A percentile compares a stretch with the other conserved stretches of the same genome.
Evolutionary conservation across 1,140 invertebrate species (phyloP).

Genomic region (Euura saliciscinereae): DNA sequence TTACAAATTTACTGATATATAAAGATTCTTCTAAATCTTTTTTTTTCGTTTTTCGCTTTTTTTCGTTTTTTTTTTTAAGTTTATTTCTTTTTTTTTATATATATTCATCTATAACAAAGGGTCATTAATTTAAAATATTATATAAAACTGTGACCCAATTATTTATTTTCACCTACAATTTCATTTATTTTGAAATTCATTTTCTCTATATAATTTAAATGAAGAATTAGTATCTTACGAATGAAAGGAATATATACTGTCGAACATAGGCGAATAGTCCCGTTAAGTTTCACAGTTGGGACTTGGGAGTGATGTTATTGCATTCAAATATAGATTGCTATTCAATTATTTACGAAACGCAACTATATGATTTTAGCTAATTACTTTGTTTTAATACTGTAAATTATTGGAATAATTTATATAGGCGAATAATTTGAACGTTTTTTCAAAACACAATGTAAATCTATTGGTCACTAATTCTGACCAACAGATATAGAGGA

Average conservation of each 20-base stretch:
- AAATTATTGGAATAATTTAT: not conserved
- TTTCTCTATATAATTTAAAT: slow-evolving; percentile 7
- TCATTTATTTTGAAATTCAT: not conserved
- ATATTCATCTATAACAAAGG: not conserved
- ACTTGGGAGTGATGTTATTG: not conserved
- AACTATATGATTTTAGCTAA: not conserved
- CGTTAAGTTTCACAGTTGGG: not conserved
- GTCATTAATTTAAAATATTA: slow-evolving; percentile 2
- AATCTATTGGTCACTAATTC: not conserved
- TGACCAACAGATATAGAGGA: not conserved
- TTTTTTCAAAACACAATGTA: not conserved
- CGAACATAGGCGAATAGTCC: not conserved
- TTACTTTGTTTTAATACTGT: not conserved
- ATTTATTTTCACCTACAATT: slow-evolving; percentile 2
- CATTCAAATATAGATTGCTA: not conserved
- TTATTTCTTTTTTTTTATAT: not conserved
- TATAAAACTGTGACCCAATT: slow-evolving; percentile 11
- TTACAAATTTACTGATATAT: slow-evolving; percentile 10
- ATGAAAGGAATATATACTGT: not conserved
- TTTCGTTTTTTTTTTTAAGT: not conserved
- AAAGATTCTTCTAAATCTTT: not conserved
- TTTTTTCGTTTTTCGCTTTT: not conserved
- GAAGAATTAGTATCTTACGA: slow-evolving; percentile 8
- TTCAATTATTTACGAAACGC: not conserved
- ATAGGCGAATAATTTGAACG: not conserved